Conservation (phyloP, 1,140 invertebrate species). For the Macrobrachium rosenbergii region DNA sequence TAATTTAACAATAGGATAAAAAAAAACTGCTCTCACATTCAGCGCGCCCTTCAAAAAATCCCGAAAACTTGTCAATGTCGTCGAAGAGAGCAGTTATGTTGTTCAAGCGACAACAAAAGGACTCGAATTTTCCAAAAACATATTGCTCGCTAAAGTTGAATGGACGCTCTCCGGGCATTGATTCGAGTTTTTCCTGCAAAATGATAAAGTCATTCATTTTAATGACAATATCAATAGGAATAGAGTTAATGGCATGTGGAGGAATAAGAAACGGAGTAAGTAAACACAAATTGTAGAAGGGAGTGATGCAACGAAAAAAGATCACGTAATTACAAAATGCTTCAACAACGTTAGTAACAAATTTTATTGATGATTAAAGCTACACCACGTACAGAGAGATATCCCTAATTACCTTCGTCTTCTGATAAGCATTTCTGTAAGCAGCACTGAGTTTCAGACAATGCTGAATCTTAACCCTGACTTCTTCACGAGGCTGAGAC, state of each 20-base stretch:
- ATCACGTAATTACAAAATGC: too few relatives aligned
- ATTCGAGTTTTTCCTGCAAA: slow-evolving; percentile 70
- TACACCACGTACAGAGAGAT: too few relatives aligned
- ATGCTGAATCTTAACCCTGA: slow-evolving; percentile 85
- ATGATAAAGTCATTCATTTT: too few relatives aligned
- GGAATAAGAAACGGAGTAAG: too few relatives aligned
- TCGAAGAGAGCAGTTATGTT: slow-evolving; percentile 88
- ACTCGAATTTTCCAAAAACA: slow-evolving; percentile 96
- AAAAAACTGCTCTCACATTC: slow-evolving; percentile 48
- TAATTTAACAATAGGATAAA: too few relatives aligned
- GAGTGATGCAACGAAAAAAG: too few relatives aligned
- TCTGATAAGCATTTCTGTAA: slow-evolving; percentile 74
- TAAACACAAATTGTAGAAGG: too few relatives aligned
- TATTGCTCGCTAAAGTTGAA: slow-evolving; percentile 97
- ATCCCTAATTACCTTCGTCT: slow-evolving; percentile 51
- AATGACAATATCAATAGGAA: too few relatives aligned
- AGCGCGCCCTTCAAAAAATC: slow-evolving; percentile 63
- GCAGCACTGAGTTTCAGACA: slow-evolving; percentile 88
- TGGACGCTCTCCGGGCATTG: slow-evolving; percentile 70
- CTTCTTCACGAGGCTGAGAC: slow-evolving; percentile 82
- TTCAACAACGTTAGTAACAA: too few relatives aligned
- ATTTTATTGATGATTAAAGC: too few relatives aligned
- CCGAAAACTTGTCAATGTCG: slow-evolving; percentile 64
- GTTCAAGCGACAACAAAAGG: slow-evolving; percentile 88
- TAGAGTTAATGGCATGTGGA: too few relatives aligned